Conservation (phyloP, 2,888 invertebrate genomes). For the Odontothrips loti region DNA sequence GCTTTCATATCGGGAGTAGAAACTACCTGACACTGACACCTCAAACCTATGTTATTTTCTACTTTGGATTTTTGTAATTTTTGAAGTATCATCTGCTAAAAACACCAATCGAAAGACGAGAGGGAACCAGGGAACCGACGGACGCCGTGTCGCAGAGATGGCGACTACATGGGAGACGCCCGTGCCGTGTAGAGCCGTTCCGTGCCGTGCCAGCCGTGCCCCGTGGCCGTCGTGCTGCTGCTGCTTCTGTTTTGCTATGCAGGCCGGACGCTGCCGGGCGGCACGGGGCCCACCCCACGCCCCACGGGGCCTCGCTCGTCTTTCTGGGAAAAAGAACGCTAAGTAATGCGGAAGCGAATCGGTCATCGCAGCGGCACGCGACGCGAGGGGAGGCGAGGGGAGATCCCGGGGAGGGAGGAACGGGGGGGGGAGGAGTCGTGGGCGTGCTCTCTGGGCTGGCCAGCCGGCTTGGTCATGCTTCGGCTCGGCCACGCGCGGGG, state of each 20-base stretch:
- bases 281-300: neutral
- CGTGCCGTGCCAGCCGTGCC: too few species aligned
- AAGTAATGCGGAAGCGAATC: neutral
- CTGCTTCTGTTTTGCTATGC: too few species aligned
- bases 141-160: neutral
- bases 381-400: neutral
- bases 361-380: neutral
- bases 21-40: too few species aligned
- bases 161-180: too few species aligned
- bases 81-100: too few species aligned
- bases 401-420: neutral
- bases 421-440: neutral
- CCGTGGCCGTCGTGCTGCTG: too few species aligned
- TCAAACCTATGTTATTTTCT: too few species aligned
- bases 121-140: neutral
- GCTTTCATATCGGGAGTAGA: too few species aligned
- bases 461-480: too few species aligned
- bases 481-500: neutral
- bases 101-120: neutral
- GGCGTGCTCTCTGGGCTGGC: too few species aligned
- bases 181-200: too few species aligned
- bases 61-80: too few species aligned
- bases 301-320: neutral
- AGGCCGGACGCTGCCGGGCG: neutral
- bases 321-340: slow-evolving; percentile 2